phyloP scores from a whole-genome alignment of 2,113 vertebrate species.

The human region GRCh38 chr9:101187501-101188000 shows the following conservation, averaged over 20 bases:
- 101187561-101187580: not conserved
- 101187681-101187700: not conserved
- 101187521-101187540: not conserved
- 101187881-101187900: not conserved
- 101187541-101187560: not conserved
- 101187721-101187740: constrained; percentile 21
- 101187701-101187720: not conserved
- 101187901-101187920: not conserved
- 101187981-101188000: not conserved
- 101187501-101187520: not conserved
- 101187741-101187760: not conserved
- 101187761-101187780: not conserved
- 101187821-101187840: not conserved
- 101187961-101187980: not conserved
- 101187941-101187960: not conserved
- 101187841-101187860: constrained; percentile 20
- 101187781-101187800: not conserved
- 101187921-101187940: not conserved
- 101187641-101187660: not conserved
- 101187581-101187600: not conserved
- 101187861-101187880: not conserved
- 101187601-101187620: not conserved
- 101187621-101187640: not conserved
- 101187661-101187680: not conserved
- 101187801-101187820: constrained; percentile 27